These are phyloP conservation scores for Cybosia mesomella DNA, from an alignment of 2,888 invertebrate genomes.

Conservation along the genomic window DNA sequence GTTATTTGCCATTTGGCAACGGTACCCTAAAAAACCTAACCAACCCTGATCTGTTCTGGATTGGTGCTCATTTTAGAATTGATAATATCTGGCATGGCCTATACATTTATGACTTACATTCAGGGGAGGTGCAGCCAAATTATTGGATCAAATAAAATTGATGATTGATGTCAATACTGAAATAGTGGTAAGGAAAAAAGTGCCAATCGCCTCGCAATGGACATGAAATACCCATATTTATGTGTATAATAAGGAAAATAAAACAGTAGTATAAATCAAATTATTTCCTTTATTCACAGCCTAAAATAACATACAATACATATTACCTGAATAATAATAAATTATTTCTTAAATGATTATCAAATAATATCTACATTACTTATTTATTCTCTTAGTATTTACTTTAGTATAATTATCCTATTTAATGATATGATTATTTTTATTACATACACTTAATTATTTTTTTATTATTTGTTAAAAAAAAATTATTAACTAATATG, in stretches of 20 bases:
- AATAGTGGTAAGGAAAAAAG: too few species aligned
- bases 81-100: too few species aligned
- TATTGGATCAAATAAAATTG: too few species aligned
- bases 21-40: too few species aligned
- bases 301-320: constrained; percentile 23
- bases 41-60: too few species aligned
- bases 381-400: not conserved
- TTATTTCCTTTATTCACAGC: constrained; percentile 53
- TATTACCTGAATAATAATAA: not conserved
- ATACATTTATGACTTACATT: too few species aligned
- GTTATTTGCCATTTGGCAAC: too few species aligned
- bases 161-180: too few species aligned
- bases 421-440: not conserved
- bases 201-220: too few species aligned
- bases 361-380: not conserved
- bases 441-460: not conserved
- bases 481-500: not conserved
- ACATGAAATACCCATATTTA: not conserved
- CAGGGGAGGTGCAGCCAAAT: too few species aligned
- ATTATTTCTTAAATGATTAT: not conserved
- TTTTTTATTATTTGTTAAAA: too few species aligned
- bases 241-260: constrained; percentile 30
- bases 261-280: constrained; percentile 22
- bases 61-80: too few species aligned
- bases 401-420: not conserved